Conservation (phyloP, 2,113 vertebrate species). For the Crypturellus undulatus region DNA sequence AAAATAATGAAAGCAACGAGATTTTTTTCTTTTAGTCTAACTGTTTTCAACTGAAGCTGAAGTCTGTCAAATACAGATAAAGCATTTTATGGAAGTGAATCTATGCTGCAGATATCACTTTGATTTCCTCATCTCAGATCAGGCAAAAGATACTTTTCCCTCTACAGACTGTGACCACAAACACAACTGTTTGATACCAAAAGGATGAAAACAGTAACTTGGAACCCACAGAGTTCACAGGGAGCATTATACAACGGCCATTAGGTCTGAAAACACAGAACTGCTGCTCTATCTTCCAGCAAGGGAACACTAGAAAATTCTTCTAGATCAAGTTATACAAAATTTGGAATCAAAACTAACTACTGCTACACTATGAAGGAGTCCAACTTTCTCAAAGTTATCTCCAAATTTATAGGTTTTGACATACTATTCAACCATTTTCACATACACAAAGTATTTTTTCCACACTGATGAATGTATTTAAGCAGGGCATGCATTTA, state of each 20-base stretch:
- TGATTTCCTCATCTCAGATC: background rate
- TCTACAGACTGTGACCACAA: background rate
- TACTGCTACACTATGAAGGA: background rate
- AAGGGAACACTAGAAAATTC: background rate
- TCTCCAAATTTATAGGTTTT: background rate
- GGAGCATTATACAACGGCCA: background rate
- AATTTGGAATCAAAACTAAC: background rate
- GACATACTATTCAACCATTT: background rate
- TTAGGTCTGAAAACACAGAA: background rate
- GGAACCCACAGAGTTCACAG: background rate
- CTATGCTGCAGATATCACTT: background rate
- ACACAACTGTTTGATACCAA: background rate
- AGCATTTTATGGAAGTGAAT: background rate
- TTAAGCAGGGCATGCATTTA: background rate
- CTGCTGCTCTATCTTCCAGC: background rate
- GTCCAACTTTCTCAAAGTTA: background rate
- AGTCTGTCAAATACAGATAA: background rate
- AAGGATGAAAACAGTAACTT: background rate
- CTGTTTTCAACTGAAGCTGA: background rate
- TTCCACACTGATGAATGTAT: background rate
- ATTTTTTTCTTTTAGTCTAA: background rate
- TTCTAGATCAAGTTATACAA: background rate
- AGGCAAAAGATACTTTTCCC: background rate
- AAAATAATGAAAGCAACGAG: too few relatives aligned
- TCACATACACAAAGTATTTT: background rate